Percentiles rank a stretch among this genome's conserved stretches.
These are phyloP conservation scores for Sminthurinus aureus DNA, from an alignment of 2,888 invertebrate genomes.

Conservation along the genomic window DNA sequence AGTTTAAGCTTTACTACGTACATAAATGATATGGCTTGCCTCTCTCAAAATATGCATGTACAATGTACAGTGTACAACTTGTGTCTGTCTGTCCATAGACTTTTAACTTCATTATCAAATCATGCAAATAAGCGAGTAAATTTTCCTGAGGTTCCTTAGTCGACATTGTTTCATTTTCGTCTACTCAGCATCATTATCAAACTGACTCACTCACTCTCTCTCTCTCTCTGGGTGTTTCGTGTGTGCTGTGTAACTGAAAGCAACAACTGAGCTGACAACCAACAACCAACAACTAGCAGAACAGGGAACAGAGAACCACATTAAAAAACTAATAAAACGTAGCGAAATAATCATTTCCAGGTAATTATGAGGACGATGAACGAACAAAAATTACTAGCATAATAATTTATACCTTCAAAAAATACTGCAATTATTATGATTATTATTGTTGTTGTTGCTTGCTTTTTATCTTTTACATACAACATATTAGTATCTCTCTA, in stretches of 20 bases:
- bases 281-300: no score
- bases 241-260: no score
- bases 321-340: constrained; percentile 35
- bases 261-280: background rate
- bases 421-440: background rate
- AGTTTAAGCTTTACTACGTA: no score
- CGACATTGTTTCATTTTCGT: constrained; percentile 44
- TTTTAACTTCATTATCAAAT: constrained; percentile 43
- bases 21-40: background rate
- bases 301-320: constrained; percentile 6
- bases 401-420: constrained; percentile 25
- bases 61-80: background rate
- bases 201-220: constrained; percentile 16
- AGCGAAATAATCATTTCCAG: constrained; percentile 29
- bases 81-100: background rate
- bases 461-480: background rate
- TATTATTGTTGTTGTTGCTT: background rate
- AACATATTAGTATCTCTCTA: background rate
- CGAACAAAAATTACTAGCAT: constrained; percentile 19
- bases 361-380: constrained; percentile 16
- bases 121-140: constrained; percentile 45
- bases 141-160: constrained; percentile 29
- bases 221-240: no score
- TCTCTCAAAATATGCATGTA: background rate
- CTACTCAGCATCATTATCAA: constrained; percentile 40